Evolutionary conservation across 2,888 invertebrate species (phyloP).

Genomic region (Andrena chrysosceles): DNA sequence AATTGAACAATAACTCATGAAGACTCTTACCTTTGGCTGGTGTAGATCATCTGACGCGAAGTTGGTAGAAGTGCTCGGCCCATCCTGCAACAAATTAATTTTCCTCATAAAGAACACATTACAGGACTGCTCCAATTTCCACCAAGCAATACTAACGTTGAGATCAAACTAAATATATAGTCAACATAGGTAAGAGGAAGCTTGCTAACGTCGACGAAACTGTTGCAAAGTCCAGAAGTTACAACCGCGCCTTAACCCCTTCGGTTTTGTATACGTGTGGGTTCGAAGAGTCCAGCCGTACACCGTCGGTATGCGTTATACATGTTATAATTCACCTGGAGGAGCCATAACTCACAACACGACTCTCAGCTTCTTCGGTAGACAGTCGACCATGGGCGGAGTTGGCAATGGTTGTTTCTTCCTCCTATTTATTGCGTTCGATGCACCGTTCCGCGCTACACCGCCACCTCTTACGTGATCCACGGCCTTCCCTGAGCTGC

Average conservation of each 20-base stretch:
- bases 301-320: constrained; percentile 79
- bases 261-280: constrained; percentile 61
- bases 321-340: constrained; percentile 82
- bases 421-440: constrained; percentile 77
- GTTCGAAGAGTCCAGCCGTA: constrained; percentile 55
- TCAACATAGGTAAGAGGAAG: too few species aligned
- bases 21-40: not conserved
- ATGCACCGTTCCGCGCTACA: constrained; percentile 57
- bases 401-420: constrained; percentile 73
- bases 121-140: too few species aligned
- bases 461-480: constrained; percentile 61
- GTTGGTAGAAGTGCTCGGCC: not conserved
- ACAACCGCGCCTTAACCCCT: constrained; percentile 67
- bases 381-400: constrained; percentile 79
- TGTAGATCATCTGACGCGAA: not conserved
- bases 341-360: constrained; percentile 80
- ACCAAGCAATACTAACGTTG: too few species aligned
- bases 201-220: not conserved
- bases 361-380: constrained; percentile 79
- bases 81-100: constrained; percentile 5
- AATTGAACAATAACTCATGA: not conserved
- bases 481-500: constrained; percentile 33
- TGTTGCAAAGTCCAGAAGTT: constrained; percentile 36
- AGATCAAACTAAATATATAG: too few species aligned
- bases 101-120: not conserved